These are phyloP conservation scores for Drosophila macrospina DNA, from an alignment of 2,888 invertebrate species.

Conservation along the genomic window DNA sequence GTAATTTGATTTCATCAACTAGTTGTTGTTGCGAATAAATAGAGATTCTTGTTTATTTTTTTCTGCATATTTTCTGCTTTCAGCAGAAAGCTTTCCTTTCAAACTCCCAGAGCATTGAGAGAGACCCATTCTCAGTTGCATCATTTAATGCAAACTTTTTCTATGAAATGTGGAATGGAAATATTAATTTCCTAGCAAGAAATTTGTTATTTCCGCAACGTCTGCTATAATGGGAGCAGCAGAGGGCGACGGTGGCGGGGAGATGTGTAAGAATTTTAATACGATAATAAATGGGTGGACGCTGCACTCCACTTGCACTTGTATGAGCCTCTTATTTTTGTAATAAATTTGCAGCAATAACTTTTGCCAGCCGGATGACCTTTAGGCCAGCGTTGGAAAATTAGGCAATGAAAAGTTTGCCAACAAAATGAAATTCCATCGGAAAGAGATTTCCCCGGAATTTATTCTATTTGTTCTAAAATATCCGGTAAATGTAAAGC, in stretches of 20 bases:
- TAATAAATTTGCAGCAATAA: constrained; percentile 55
- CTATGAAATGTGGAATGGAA: constrained; percentile 76
- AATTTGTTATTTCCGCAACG: constrained; percentile 80
- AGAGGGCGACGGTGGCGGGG: background rate
- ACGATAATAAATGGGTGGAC: constrained; percentile 65
- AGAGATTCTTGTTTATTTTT: constrained; percentile 4
- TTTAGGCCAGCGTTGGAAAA: constrained; percentile 41
- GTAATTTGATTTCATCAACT: background rate
- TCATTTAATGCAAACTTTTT: constrained; percentile 66
- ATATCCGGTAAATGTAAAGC: background rate
- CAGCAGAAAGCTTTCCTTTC: background rate
- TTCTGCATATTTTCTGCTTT: background rate
- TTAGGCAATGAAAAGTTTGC: constrained; percentile 51
- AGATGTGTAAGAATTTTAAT: constrained; percentile 63
- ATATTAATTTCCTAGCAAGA: constrained; percentile 82
- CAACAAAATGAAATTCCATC: constrained; percentile 47
- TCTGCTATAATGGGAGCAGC: constrained; percentile 46
- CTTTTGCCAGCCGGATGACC: constrained; percentile 48
- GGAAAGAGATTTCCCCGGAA: background rate
- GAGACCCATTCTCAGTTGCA: constrained; percentile 29
- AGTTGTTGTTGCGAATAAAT: background rate
- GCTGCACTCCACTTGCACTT: constrained; percentile 16
- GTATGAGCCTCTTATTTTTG: constrained; percentile 36
- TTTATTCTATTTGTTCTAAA: background rate
- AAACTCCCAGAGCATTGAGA: constrained; percentile 4